Conservation (phyloP, 1,140 invertebrate species). For the Lepidurus couesii region DNA sequence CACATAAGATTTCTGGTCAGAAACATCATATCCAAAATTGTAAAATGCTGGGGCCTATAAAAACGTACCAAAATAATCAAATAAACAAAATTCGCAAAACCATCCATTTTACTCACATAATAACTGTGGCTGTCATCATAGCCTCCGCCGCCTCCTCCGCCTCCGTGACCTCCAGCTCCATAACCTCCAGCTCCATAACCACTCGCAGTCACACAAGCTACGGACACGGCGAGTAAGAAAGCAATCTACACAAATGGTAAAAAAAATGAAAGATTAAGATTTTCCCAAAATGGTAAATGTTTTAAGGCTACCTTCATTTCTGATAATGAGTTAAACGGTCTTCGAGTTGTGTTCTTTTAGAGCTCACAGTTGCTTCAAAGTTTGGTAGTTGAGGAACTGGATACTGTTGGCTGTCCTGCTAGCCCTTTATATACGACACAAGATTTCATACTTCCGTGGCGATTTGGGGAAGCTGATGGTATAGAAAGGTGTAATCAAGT, state of each 20-base stretch:
- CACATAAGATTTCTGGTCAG: slow-evolving; percentile 36
- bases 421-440: background rate
- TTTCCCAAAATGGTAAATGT: background rate
- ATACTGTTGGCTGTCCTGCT: background rate
- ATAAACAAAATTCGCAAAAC: background rate
- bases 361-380: background rate
- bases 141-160: background rate
- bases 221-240: background rate
- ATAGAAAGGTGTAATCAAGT: background rate
- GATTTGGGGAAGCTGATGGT: background rate
- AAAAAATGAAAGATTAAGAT: background rate
- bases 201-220: background rate
- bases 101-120: background rate
- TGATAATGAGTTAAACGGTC: background rate
- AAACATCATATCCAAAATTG: slow-evolving; percentile 39
- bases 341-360: background rate
- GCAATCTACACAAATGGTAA: background rate
- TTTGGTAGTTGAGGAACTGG: background rate
- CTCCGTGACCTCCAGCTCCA: too few relatives aligned
- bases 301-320: background rate
- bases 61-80: background rate
- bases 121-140: background rate
- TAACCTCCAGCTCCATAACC: background rate
- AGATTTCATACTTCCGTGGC: background rate
- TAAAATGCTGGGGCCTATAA: slow-evolving; percentile 33